Evolutionary conservation across 1,140 invertebrate genomes (phyloP), one percentile per base, ranked within the genome.

Genomic region (Philotrypesis tridentata): DNA sequence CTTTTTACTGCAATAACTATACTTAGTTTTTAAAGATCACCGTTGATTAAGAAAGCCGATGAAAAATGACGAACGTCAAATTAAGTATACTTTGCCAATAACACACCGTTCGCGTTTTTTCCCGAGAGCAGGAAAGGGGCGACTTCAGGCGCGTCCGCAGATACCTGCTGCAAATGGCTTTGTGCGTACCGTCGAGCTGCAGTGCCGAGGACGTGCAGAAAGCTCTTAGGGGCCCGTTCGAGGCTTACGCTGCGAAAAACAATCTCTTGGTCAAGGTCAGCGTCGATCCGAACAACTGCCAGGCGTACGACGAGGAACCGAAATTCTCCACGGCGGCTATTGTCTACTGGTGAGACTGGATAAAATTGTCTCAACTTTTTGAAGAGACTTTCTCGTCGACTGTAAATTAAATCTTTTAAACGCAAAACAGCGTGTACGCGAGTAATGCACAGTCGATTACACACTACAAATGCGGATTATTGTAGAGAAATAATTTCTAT

Each of bases 101-200:
- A 68, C 31, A 29, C 21, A 31, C 14, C 40, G 40, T 14, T 43
- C 8, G 3, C 14, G 17, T 43, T 14, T 17, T 14, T 71, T 40
- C 23, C 37, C 21, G 7, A 40, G 1, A 25, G 5, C 33, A 82
- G 74, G 73, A 87, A 80, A 86, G 70, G 43, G 86, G 86, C n/a
- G 88, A 89, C 68, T 85, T 83, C 37, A 63, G 85, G 14, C 85
- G 86, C 17, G 25, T n/a, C 4, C 11, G 29, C 5, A 65, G 68
- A 0, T 75, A 74, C n/a, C 7, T 65, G 5, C 61, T 90, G 3
- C 84, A 90, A 83, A 84, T 89, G 86, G 91, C 89, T 2, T 63
- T 92, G 8, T 92, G 91, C 80, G 85, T 91, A 29, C 91, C 90
- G 4, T 79, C 88, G 5, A 76, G 85, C 11, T 92, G 90, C 55